phyloP scores from a whole-genome alignment of 2,888 invertebrate genomes.

The Ceraclea dissimilis region DNA sequence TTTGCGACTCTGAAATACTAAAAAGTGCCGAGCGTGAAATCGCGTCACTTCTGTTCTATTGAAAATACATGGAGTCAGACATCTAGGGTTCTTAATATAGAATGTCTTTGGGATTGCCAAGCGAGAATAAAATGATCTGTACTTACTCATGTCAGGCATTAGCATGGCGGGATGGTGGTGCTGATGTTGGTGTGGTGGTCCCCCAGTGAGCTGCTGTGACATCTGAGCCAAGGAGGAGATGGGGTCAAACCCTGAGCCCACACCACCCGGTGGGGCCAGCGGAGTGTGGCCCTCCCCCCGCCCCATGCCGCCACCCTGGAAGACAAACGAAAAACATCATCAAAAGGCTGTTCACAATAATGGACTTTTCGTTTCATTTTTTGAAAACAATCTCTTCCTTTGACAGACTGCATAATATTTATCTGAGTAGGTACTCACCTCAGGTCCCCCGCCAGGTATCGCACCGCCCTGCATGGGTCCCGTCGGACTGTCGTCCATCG shows the following conservation, averaged over 20 bases:
- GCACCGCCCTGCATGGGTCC: conserved; percentile 31
- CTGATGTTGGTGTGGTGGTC: conserved; percentile 38
- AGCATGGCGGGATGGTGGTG: conserved; percentile 36
- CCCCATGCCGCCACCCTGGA: conserved; percentile 26
- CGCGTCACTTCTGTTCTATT: too few species aligned
- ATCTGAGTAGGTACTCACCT: too few species aligned
- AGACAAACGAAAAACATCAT: background rate
- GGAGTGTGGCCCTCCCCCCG: conserved; percentile 55
- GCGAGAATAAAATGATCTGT: too few species aligned
- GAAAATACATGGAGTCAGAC: too few species aligned
- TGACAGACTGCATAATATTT: too few species aligned
- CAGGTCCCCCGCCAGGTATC: conserved; percentile 30
- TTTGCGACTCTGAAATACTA: too few species aligned
- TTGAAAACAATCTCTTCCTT: too few species aligned
- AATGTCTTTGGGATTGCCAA: too few species aligned
- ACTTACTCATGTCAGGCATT: conserved; percentile 46
- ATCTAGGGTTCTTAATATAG: too few species aligned
- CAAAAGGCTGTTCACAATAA: too few species aligned
- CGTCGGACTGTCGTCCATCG: conserved; percentile 33
- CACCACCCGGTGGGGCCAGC: conserved; percentile 52
- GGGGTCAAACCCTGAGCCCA: conserved; percentile 73
- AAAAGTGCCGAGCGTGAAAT: too few species aligned
- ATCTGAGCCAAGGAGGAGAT: conserved; percentile 91
- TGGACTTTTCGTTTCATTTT: too few species aligned
- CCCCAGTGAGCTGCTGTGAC: conserved; percentile 79